Base-by-base conservation (phyloP, 2,113 vertebrate species). In the Halichoerus grypus region DNA sequence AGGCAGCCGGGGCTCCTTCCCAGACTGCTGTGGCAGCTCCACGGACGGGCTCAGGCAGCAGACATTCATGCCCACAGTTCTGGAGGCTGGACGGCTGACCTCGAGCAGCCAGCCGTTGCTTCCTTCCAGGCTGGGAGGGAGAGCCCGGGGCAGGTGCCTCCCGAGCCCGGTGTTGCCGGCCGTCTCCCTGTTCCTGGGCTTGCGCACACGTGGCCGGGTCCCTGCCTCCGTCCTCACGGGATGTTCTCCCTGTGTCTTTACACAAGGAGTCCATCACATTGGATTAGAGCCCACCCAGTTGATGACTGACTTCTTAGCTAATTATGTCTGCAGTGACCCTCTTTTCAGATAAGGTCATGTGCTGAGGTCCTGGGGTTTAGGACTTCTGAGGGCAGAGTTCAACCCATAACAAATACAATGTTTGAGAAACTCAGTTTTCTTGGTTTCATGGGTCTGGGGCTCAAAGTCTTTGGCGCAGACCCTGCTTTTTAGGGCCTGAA, bases 181-280 rank as follows among this genome's bases (percentile, higher is more conserved):
- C 3, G 3, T 1, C 24, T 11, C 18, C 1, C 3, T 31, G 26
- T 24, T 39, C 49, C 36, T 0, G 2, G 28, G 16, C 46, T 5
- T 0, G 1, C 11, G 22, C 61, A 7, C 5, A 0, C 4, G 2
- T 11, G 28, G 39, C 19, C 4, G 2, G 19, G 18, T 12, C 63
- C 31, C 76, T 24, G 31, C 24, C 28, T 24, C 24, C 0, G 0
- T 46, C 72, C 3, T 19, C 59, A 13, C 0, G 0, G 0, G 67
- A 39, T 2, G 2, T 16, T 59, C 13, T 46, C 51, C 51, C 71
- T 0, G 15, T 3, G 16, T 77, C 18, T 51, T 59, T 63, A 1
- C 2, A 22, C 1, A 14, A 4, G 12, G 39, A 22, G 8, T 4
- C 59, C 5, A 31, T 61, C 18, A 0, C 3, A 3, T 1, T 10